Percentiles rank a stretch among this genome's conserved stretches.
These are phyloP conservation scores for Drosophila arizonae DNA, from an alignment of 1,140 invertebrate genomes.

Conservation along the genomic window DNA sequence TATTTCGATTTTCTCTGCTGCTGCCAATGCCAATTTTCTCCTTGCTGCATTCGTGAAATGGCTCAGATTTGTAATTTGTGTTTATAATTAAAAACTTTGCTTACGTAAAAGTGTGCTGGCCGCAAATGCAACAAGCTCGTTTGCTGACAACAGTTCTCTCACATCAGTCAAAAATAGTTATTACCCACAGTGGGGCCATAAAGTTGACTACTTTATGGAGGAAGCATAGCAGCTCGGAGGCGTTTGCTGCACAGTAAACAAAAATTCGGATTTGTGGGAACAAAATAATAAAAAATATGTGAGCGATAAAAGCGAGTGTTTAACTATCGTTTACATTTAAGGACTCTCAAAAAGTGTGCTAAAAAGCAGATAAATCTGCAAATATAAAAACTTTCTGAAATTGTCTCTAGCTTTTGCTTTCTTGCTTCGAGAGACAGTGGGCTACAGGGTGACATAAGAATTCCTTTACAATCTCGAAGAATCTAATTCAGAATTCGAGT, in stretches of 20 bases:
- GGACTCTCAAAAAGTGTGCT: too few species aligned
- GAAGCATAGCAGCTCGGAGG: background rate
- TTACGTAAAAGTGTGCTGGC: conserved; percentile 7
- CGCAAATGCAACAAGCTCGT: conserved; percentile 2
- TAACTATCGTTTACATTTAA: too few species aligned
- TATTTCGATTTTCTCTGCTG: conserved; percentile 6
- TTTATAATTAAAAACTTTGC: conserved; percentile 23
- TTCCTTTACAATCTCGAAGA: too few species aligned
- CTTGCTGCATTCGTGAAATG: background rate
- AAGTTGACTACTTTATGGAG: conserved; percentile 29
- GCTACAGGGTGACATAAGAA: too few species aligned
- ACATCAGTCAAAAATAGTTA: conserved; percentile 28
- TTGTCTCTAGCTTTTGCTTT: too few species aligned
- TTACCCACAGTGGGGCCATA: conserved; percentile 20
- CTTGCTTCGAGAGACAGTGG: too few species aligned
- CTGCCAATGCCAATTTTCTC: background rate
- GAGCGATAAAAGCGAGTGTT: background rate
- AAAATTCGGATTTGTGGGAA: background rate
- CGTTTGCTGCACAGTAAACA: background rate
- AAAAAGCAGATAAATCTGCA: too few species aligned
- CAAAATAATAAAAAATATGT: background rate
- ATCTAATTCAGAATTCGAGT: too few species aligned
- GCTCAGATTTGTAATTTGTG: conserved; percentile 13
- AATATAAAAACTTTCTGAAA: too few species aligned
- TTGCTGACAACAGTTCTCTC: conserved; percentile 1